Evolutionary conservation across 2,113 vertebrate genomes (phyloP).

Genomic region (Mustela lutreola): DNA sequence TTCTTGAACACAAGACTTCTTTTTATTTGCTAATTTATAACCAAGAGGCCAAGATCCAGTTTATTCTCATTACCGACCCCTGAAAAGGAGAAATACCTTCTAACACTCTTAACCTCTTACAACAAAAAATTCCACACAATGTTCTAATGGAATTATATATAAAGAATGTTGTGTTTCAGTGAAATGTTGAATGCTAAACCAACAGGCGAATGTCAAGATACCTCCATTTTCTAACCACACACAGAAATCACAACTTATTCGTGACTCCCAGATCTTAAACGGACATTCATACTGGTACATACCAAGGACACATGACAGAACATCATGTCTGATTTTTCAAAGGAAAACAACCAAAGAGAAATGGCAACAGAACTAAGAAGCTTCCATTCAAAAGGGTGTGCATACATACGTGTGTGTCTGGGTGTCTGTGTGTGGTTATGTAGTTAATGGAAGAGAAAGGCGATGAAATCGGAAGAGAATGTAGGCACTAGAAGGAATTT

Average conservation of each 20-base stretch:
- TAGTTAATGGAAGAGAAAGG: not conserved
- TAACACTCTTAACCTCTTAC: not conserved
- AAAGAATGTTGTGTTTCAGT: not conserved
- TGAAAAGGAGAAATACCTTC: not conserved
- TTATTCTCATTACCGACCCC: not conserved
- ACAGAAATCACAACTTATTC: not conserved
- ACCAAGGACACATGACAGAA: not conserved
- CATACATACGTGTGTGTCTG: no score
- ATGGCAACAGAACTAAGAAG: not conserved
- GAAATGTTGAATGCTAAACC: not conserved
- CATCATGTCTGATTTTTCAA: not conserved
- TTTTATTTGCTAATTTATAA: not conserved
- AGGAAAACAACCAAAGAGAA: not conserved
- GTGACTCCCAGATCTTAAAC: not conserved
- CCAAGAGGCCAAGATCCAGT: not conserved
- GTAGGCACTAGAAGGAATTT: not conserved
- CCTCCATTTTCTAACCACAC: not conserved
- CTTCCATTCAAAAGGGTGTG: not conserved
- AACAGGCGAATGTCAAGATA: not conserved
- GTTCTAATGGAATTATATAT: not conserved
- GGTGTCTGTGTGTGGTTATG: not conserved
- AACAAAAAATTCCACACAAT: not conserved
- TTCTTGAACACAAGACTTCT: not conserved
- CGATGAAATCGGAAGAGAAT: not conserved
- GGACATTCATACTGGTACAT: not conserved